Conservation (phyloP, 2,888 invertebrate genomes). For the Alitta virens region DNA sequence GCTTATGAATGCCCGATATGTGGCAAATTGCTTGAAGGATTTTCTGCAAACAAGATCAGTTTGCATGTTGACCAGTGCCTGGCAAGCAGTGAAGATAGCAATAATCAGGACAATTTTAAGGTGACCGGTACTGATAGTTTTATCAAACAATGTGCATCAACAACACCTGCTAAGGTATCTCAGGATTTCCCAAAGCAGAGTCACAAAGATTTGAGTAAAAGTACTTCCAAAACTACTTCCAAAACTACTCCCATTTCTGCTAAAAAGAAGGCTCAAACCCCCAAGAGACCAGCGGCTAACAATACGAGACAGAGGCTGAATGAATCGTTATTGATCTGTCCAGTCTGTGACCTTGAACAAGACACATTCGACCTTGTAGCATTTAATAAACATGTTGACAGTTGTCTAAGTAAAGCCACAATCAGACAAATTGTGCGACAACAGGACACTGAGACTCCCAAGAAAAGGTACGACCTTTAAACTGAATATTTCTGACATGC, state of each 20-base stretch:
- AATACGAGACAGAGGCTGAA: too few relatives aligned
- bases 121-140: too few relatives aligned
- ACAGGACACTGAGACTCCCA: constrained; percentile 22
- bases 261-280: too few relatives aligned
- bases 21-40: neutral
- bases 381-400: constrained; percentile 47
- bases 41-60: neutral
- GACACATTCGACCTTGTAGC: constrained; percentile 32
- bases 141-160: too few relatives aligned
- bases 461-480: neutral
- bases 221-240: too few relatives aligned
- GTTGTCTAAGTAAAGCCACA: constrained; percentile 41
- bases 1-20: constrained; percentile 5
- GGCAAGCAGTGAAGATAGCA: neutral
- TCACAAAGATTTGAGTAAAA: too few relatives aligned
- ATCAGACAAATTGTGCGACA: constrained; percentile 38
- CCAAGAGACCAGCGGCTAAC: too few relatives aligned
- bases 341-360: constrained; percentile 41
- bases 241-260: too few relatives aligned
- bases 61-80: constrained; percentile 14
- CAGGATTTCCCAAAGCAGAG: too few relatives aligned
- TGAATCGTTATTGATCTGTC: too few relatives aligned
- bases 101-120: constrained; percentile 1
- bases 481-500: too few relatives aligned
- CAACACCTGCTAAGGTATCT: too few relatives aligned